Base-by-base conservation (phyloP, 2,113 vertebrate genomes). In the Megalops atlanticus region DNA sequence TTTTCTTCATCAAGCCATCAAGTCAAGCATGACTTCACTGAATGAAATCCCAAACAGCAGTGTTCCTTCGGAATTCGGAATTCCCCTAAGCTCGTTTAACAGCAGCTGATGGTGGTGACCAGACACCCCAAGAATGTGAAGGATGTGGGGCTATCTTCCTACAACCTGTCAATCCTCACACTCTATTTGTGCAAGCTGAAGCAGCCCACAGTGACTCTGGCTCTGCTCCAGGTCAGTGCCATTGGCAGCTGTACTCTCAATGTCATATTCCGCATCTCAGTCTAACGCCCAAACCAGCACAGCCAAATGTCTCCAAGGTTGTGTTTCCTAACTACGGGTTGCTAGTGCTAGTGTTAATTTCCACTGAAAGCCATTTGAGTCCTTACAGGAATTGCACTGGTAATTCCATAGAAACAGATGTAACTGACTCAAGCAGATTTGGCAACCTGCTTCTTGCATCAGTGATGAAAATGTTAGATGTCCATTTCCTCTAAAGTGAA, bases 381-480 rank as follows among this genome's bases (percentile, higher is more conserved):
- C 16, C 41, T 11, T 38, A 75, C 24, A 16, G 71, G 21, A 80
- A 74, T 16, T 24, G 3, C 3, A 38, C 77, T 31, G 70, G 47
- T 21, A 54, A 54, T 64, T 74, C 49, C 74, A 6, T n/a, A n/a
- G n/a, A n/a, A n/a, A n/a, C n/a, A n/a, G n/a, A n/a, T n/a, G n/a
- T n/a, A 80, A 80, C 74, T 58, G 45, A 74, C 47, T 74, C 70
- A 43, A 58, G 21, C 40, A 52, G 71, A 38, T 38, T 38, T 73
- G 71, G 12, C 71, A 38, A 21, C 33, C 35, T 70, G 27, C 38
- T 71, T n/a, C 21, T 1, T 36, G 3, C 16, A 43, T 14, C 5
- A 21, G 54, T 43, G 38, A 24, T 4, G 24, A 68, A 45, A 36
- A 7, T 11, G 14, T 27, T 21, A 35, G 43, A 21, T 52, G 16